Evolutionary conservation across 2,888 invertebrate species (phyloP).

Genomic region (Blera fallax): DNA sequence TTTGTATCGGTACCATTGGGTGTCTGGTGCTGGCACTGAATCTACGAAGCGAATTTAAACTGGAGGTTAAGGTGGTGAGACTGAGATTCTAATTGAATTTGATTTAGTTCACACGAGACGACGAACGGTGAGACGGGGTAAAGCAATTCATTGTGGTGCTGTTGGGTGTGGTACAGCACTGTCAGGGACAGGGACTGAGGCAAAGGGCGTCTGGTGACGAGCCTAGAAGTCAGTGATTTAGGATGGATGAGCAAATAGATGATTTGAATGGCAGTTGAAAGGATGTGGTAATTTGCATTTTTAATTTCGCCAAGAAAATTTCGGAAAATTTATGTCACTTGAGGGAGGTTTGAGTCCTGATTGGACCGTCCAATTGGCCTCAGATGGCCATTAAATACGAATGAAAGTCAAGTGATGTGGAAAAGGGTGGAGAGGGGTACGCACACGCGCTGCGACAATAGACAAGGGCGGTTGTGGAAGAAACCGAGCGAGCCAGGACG

Average conservation of each 20-base stretch:
- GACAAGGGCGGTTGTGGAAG: too few species aligned
- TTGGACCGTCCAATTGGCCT: too few species aligned
- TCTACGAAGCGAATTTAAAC: neutral
- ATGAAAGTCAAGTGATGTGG: too few species aligned
- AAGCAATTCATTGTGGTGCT: neutral
- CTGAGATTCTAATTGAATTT: conserved; percentile 55
- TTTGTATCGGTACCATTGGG: conserved; percentile 18
- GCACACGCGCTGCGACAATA: too few species aligned
- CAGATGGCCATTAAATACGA: too few species aligned
- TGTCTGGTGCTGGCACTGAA: conserved; percentile 51
- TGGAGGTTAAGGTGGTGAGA: conserved; percentile 25
- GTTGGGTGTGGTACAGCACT: neutral
- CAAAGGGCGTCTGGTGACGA: neutral
- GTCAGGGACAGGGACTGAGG: neutral
- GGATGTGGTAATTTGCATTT: neutral
- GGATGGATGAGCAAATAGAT: neutral
- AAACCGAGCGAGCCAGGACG: too few species aligned
- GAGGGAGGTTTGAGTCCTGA: neutral
- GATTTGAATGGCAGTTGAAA: neutral
- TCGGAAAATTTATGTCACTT: neutral
- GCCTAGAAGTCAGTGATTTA: conserved; percentile 3
- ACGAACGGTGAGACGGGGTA: neutral
- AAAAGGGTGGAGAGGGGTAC: too few species aligned
- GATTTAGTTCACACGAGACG: conserved; percentile 32
- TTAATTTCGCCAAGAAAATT: neutral